A percentile compares a stretch with the other conserved stretches of the same genome.
phyloP scores from a whole-genome alignment of 2,113 vertebrate species.

The Pelvicachromis taeniatus region DNA sequence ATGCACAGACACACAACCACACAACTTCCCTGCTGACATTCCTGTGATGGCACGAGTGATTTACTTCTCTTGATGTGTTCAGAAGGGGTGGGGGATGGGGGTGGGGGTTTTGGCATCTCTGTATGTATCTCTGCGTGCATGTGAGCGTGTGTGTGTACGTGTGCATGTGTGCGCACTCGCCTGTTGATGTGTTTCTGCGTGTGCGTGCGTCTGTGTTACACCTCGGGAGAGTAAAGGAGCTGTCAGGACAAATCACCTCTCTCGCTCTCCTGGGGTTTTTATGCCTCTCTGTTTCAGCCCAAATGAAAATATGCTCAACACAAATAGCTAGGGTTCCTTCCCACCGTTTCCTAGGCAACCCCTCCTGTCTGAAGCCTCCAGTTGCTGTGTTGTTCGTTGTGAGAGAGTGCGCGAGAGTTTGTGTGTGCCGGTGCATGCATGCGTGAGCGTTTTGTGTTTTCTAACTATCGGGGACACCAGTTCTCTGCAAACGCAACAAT shows the following conservation, averaged over 20 bases:
- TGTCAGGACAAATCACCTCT: conserved; percentile 70
- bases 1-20: conserved; percentile 10
- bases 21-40: conserved; percentile 31
- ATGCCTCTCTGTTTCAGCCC: conserved; percentile 63
- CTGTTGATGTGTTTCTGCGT: neutral
- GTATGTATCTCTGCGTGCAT: neutral
- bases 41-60: conserved; percentile 40
- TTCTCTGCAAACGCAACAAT: conserved; percentile 22
- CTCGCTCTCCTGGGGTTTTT: conserved; percentile 54
- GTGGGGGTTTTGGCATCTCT: neutral
- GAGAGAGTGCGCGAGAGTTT: conserved; percentile 35
- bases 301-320: conserved; percentile 73
- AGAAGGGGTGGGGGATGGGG: neutral
- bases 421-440: conserved; percentile 10
- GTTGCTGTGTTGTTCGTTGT: conserved; percentile 43
- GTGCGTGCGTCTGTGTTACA: conserved; percentile 42
- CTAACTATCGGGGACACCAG: conserved; percentile 40
- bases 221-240: conserved; percentile 64
- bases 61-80: conserved; percentile 40
- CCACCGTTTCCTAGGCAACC: conserved; percentile 73
- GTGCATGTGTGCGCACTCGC: conserved; percentile 15
- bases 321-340: conserved; percentile 72
- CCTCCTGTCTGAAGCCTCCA: conserved; percentile 62
- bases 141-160: neutral
- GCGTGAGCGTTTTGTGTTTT: neutral